A percentile compares a stretch with the other conserved stretches of the same genome.
Evolutionary conservation across 2,888 invertebrate genomes (phyloP).

Genomic region (Latrodectus elegans): DNA sequence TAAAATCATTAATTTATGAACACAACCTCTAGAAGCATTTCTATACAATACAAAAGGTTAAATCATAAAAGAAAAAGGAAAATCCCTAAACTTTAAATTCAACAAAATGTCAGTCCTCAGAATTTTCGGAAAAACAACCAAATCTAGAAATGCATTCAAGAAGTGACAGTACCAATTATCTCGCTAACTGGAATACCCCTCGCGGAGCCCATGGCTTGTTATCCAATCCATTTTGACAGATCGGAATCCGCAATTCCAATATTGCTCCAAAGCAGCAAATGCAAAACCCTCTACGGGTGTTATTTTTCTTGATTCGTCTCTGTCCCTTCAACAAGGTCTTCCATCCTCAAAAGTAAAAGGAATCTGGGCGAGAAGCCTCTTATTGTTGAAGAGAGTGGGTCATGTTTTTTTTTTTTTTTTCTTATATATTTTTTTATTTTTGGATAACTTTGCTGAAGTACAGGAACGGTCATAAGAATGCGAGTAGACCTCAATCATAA

Average conservation of each 20-base stretch:
- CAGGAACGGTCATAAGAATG: slow-evolving; percentile 6
- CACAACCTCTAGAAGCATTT: too few relatives aligned
- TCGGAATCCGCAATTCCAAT: background rate
- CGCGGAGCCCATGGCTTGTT: background rate
- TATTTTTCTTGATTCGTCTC: background rate
- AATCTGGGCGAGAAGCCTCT: background rate
- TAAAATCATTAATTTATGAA: too few relatives aligned
- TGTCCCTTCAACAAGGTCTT: background rate
- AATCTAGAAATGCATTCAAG: too few relatives aligned
- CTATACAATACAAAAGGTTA: too few relatives aligned
- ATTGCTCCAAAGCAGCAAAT: background rate
- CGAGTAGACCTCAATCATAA: slow-evolving; percentile 45
- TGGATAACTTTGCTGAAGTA: background rate
- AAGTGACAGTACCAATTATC: background rate
- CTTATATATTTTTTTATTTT: background rate
- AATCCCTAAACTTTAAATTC: too few relatives aligned
- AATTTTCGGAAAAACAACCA: too few relatives aligned
- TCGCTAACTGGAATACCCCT: background rate
- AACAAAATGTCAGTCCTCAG: too few relatives aligned
- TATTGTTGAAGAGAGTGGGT: background rate
- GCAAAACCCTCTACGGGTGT: background rate
- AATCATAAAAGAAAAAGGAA: too few relatives aligned
- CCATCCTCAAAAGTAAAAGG: background rate
- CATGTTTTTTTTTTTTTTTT: background rate
- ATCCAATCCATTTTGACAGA: background rate